phyloP scores from a whole-genome alignment of 2,888 invertebrate species.

The Coleophora deauratella region DNA sequence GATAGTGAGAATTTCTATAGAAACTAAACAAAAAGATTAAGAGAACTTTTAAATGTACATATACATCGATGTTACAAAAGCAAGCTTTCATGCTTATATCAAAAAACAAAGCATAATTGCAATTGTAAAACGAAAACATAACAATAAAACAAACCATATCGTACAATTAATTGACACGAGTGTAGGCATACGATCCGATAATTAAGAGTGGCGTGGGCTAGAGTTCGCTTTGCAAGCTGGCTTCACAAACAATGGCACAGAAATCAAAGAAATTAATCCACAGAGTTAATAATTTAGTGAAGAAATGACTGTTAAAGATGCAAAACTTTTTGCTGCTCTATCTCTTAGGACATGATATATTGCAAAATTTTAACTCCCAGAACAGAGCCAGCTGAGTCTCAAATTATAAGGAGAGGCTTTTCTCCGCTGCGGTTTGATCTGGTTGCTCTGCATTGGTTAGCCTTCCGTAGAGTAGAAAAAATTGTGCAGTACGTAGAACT shows the following conservation, averaged over 20 bases:
- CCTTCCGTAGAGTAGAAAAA: too few relatives aligned
- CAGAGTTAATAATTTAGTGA: slow-evolving; percentile 12
- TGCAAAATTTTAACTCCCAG: too few relatives aligned
- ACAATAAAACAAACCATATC: slow-evolving; percentile 7
- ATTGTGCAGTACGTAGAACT: too few relatives aligned
- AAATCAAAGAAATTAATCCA: slow-evolving; percentile 26
- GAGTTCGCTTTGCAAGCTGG: slow-evolving; percentile 21
- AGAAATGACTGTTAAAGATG: not conserved
- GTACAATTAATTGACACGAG: slow-evolving; percentile 34
- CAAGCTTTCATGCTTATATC: not conserved
- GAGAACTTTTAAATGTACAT: too few relatives aligned
- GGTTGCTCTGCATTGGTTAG: too few relatives aligned
- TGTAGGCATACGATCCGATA: slow-evolving; percentile 44
- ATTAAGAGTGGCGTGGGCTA: slow-evolving; percentile 46
- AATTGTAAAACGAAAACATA: not conserved
- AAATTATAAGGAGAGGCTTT: not conserved
- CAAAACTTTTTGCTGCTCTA: too few relatives aligned
- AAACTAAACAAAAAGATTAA: too few relatives aligned
- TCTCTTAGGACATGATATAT: too few relatives aligned
- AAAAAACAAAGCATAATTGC: not conserved
- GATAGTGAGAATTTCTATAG: too few relatives aligned
- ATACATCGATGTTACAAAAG: too few relatives aligned
- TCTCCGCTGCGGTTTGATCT: not conserved
- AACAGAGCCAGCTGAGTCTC: not conserved
- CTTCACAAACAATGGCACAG: slow-evolving; percentile 16